Evolutionary conservation across 2,113 vertebrate genomes (phyloP).

Genomic region (Sclerurus mexicanus): DNA sequence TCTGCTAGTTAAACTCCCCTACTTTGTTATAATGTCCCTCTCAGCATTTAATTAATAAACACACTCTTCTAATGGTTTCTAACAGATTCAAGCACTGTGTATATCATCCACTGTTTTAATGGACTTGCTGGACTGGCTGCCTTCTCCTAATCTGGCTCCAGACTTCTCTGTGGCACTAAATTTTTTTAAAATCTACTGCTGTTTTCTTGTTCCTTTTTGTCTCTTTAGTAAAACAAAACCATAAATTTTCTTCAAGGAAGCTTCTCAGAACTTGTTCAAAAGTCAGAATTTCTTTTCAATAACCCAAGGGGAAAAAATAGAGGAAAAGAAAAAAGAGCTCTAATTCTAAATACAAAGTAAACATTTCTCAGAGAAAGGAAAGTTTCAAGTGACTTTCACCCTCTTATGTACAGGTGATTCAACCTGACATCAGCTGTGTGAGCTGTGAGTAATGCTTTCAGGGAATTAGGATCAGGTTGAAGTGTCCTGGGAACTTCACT

Average conservation of each 20-base stretch:
- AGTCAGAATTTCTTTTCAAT: neutral
- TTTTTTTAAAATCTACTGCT: neutral
- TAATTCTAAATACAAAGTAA: neutral
- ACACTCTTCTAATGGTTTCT: neutral
- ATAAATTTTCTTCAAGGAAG: neutral
- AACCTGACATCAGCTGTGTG: neutral
- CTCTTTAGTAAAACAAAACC: neutral
- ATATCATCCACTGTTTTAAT: neutral
- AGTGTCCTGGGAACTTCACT: neutral
- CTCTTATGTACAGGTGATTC: neutral
- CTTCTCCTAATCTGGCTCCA: neutral
- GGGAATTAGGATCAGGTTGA: neutral
- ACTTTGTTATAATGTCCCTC: neutral
- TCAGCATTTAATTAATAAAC: neutral
- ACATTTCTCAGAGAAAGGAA: neutral
- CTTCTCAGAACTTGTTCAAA: neutral
- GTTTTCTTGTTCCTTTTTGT: neutral
- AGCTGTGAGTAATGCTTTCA: neutral
- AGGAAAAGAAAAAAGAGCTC: fast-evolving
- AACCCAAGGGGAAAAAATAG: fast-evolving
- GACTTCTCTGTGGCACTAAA: neutral
- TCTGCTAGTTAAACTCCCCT: neutral
- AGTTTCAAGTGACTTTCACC: neutral
- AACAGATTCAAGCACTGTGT: neutral
- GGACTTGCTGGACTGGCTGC: neutral